phyloP scores from a whole-genome alignment of 1,140 invertebrate genomes.

The Drosophila nebulosa region DNA sequence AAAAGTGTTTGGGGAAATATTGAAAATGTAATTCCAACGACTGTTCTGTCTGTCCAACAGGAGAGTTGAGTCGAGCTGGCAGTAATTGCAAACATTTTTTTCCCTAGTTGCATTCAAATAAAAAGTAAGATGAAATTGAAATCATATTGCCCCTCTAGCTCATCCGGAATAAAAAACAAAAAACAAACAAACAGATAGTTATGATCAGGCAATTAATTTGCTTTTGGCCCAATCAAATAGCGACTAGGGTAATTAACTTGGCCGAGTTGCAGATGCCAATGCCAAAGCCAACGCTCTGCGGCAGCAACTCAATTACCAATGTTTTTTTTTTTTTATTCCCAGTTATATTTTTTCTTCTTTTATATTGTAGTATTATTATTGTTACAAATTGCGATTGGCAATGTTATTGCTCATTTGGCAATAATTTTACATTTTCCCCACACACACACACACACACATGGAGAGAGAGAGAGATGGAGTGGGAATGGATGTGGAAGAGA shows the following conservation, averaged over 20 bases:
- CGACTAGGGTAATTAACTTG: not conserved
- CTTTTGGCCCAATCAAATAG: not conserved
- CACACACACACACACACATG: not conserved
- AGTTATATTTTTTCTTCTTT: not conserved
- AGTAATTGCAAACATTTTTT: slow-evolving; percentile 62
- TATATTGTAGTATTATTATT: not conserved
- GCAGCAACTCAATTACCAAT: not conserved
- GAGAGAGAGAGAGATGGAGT: no score
- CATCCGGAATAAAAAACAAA: slow-evolving; percentile 39
- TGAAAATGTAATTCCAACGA: slow-evolving; percentile 73
- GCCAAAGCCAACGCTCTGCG: not conserved
- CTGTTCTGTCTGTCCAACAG: slow-evolving; percentile 38
- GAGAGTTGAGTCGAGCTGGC: not conserved
- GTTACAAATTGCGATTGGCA: not conserved
- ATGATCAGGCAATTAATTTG: not conserved
- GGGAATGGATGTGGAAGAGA: not conserved
- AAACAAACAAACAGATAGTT: not conserved
- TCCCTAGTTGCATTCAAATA: slow-evolving; percentile 47
- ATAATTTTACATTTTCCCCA: not conserved
- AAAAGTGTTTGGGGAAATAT: slow-evolving; percentile 48
- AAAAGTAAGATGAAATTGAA: slow-evolving; percentile 75
- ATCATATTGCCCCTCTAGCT: slow-evolving; percentile 38
- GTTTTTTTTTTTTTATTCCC: not conserved
- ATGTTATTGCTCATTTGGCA: slow-evolving; percentile 6
- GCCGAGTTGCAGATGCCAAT: not conserved